A percentile compares a stretch with the other conserved stretches of the same genome.
These are phyloP conservation scores for Noctua janthina DNA, from an alignment of 2,888 invertebrate species.

Conservation along the genomic window DNA sequence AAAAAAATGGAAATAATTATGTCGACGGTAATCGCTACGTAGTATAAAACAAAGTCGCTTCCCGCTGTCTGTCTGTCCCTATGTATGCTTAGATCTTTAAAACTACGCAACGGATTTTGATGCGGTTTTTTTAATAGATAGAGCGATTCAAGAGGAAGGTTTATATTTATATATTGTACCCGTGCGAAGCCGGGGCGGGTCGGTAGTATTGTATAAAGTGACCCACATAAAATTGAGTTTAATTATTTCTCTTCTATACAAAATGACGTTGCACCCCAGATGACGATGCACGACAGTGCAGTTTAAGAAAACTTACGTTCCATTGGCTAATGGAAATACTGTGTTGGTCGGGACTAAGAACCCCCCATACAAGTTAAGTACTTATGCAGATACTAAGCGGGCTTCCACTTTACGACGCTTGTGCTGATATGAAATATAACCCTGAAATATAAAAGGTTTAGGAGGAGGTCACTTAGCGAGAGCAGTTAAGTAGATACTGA, in stretches of 20 bases:
- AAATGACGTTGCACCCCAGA: conserved; percentile 36
- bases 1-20: not conserved
- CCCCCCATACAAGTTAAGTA: conserved; percentile 30
- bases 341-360: conserved; percentile 70
- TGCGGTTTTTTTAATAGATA: no score
- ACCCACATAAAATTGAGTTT: not conserved
- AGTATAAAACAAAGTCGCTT: no score
- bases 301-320: conserved; percentile 77
- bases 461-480: conserved; percentile 20
- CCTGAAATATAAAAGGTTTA: conserved; percentile 6
- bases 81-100: no score
- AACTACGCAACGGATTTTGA: no score
- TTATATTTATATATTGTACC: no score
- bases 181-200: no score
- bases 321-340: conserved; percentile 81
- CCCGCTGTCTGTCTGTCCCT: no score
- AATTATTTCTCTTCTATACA: not conserved
- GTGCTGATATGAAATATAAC: conserved; percentile 14
- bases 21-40: not conserved
- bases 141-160: no score
- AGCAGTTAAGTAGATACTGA: conserved; percentile 10
- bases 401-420: conserved; percentile 38
- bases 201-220: not conserved
- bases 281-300: conserved; percentile 41
- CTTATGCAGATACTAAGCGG: conserved; percentile 47